Base-by-base conservation (phyloP, 2,113 vertebrate species). In the Mystacornis crossleyi region DNA sequence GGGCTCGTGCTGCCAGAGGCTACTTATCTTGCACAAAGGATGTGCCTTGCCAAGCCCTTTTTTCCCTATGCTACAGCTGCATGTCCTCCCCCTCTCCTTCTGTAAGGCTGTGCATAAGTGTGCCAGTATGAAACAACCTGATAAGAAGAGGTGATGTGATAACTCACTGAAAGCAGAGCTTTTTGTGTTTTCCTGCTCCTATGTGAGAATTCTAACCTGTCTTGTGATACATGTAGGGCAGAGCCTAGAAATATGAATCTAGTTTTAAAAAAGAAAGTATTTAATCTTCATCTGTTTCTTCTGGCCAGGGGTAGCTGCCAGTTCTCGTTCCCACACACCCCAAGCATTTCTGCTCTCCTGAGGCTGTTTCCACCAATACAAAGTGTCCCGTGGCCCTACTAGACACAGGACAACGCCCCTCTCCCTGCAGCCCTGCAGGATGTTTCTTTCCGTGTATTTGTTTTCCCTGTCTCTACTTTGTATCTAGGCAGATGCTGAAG, bases 361-460 rank as follows among this genome's bases (percentile, higher is more conserved):
- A 24, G 54, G 29, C 10, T 54, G 25, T n/a, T 75, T 43, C 53
- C 40, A 29, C 19, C 31, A 58, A 54, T n/a, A 34, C 70, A 29
- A 33, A 73, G 55, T 28, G 28, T 55, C 42, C 26, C 0, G 0
- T 2, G 2, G 65, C 6, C 4, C 25, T 50, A 0, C 34, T 81
- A 69, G 28, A 29, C 20, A 34, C 36, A 51, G 77, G 5, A n/a
- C 42, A 55, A 4, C 33, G 51, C 31, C 23, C 6, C 1, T 29
- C 18, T 17, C 69, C 34, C 45, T 58, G 61, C 25, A 62, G 42
- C 48, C 31, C 3, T 26, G 31, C 55, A 31, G 62, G 34, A 29
- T 74, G 61, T 86, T 92, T 43, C 12, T 57, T 42, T 80, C 14
- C 0, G 1, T 47, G 71, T 38, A 4, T 60, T 60, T 70, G 17